phyloP scores from a whole-genome alignment of 1,140 invertebrate species.

The Neodiprion pinetum region DNA sequence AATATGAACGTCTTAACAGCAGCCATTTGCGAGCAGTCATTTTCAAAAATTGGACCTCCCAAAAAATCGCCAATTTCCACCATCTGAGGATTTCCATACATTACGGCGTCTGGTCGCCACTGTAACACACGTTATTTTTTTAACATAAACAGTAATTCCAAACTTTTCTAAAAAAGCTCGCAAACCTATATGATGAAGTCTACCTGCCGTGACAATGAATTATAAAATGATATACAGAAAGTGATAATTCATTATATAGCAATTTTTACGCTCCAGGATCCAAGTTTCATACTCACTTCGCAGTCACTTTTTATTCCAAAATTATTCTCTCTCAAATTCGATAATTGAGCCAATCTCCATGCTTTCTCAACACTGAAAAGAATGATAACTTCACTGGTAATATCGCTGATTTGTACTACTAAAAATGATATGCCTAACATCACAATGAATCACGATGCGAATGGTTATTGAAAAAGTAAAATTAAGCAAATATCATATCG shows the following conservation, averaged over 20 bases:
- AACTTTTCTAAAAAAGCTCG: background rate
- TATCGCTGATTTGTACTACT: background rate
- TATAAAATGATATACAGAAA: too few species aligned
- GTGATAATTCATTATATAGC: too few species aligned
- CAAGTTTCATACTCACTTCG: constrained; percentile 19
- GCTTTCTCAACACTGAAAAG: constrained; percentile 14
- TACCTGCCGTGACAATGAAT: too few species aligned
- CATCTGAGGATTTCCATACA: constrained; percentile 28
- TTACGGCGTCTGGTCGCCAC: constrained; percentile 29
- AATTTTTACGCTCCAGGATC: background rate
- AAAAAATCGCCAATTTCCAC: constrained; percentile 7
- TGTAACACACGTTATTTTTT: constrained; percentile 21
- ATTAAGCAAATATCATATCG: too few species aligned
- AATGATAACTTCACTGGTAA: constrained; percentile 3
- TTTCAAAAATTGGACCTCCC: constrained; percentile 26
- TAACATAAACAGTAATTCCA: background rate
- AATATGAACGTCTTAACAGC: constrained; percentile 10
- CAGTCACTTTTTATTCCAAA: constrained; percentile 23
- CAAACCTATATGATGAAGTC: too few species aligned
- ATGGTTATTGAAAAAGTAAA: too few species aligned
- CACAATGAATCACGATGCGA: too few species aligned
- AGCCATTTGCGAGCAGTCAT: background rate
- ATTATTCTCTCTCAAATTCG: constrained; percentile 22
- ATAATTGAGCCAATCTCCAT: constrained; percentile 20
- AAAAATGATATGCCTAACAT: too few species aligned